phyloP scores from a whole-genome alignment of 1,140 invertebrate genomes.

The Potamilus streckersoni region DNA sequence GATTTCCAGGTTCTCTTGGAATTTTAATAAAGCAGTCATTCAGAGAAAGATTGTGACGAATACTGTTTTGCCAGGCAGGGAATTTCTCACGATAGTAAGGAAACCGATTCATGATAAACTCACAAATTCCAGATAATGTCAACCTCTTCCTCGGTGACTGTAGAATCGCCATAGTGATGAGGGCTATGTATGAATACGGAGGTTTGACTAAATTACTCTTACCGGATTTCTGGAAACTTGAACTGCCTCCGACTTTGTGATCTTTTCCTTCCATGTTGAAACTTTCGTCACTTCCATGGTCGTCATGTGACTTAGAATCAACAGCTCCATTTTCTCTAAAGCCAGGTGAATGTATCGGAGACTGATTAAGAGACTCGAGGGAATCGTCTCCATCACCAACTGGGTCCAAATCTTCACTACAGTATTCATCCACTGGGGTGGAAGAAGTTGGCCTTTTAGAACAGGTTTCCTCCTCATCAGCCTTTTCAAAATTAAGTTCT shows the following conservation, averaged over 20 bases:
- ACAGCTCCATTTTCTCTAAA: constrained; percentile 14
- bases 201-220: constrained; percentile 81
- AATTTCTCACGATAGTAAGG: constrained; percentile 73
- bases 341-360: constrained; percentile 23
- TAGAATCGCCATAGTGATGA: constrained; percentile 98
- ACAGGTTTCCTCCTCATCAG: no score
- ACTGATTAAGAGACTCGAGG: constrained; percentile 22
- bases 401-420: constrained; percentile 24
- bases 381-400: constrained; percentile 25
- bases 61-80: constrained; percentile 81
- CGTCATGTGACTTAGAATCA: constrained; percentile 17
- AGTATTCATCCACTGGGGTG: constrained; percentile 20
- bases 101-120: constrained; percentile 99
- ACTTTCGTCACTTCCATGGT: constrained; percentile 21
- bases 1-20: constrained; percentile 96
- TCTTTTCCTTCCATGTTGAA: constrained; percentile 14
- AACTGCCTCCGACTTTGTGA: constrained; percentile 20
- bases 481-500: no score
- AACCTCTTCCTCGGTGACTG: constrained; percentile 97
- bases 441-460: constrained; percentile 3
- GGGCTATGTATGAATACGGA: constrained; percentile 97
- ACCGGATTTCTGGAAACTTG: constrained; percentile 35
- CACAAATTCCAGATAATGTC: constrained; percentile 97
- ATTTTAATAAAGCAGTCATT: constrained; percentile 99
- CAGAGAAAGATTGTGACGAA: constrained; percentile 95